Evolutionary conservation across 2,888 invertebrate genomes (phyloP).

Genomic region (Eupeodes latifasciatus): DNA sequence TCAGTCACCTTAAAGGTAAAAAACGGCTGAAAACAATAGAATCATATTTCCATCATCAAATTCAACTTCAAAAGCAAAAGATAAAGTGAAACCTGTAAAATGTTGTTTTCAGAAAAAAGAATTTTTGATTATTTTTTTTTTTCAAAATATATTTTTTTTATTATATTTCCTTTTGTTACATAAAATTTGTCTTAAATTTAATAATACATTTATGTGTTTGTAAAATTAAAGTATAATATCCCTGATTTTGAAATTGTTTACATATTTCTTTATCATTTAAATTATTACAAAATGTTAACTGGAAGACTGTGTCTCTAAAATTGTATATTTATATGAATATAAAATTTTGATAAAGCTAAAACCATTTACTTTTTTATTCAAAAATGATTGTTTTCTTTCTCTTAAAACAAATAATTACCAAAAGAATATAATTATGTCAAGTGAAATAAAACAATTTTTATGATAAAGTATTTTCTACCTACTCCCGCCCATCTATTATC

Average conservation of each 20-base stretch:
- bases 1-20: too few species aligned
- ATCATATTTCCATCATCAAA: not conserved
- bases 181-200: conserved; percentile 25
- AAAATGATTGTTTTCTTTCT: conserved; percentile 15
- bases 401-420: conserved; percentile 57
- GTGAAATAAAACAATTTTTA: conserved; percentile 40
- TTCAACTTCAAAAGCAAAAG: not conserved
- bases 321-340: not conserved
- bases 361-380: conserved; percentile 17
- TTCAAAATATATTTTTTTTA: conserved; percentile 8
- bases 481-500: not conserved
- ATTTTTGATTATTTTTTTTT: not conserved
- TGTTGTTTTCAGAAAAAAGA: not conserved
- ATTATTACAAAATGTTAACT: conserved; percentile 52
- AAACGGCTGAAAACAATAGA: too few species aligned
- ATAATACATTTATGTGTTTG: not conserved
- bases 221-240: conserved; percentile 6
- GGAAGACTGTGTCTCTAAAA: conserved; percentile 67
- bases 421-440: conserved; percentile 39
- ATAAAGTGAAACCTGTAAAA: not conserved
- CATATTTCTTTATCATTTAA: not conserved
- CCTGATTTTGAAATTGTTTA: not conserved
- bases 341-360: conserved; percentile 61
- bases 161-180: not conserved
- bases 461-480: conserved; percentile 10